Evolutionary conservation across 1,140 invertebrate species (phyloP).

Genomic region (Panagrolaimus sp.): DNA sequence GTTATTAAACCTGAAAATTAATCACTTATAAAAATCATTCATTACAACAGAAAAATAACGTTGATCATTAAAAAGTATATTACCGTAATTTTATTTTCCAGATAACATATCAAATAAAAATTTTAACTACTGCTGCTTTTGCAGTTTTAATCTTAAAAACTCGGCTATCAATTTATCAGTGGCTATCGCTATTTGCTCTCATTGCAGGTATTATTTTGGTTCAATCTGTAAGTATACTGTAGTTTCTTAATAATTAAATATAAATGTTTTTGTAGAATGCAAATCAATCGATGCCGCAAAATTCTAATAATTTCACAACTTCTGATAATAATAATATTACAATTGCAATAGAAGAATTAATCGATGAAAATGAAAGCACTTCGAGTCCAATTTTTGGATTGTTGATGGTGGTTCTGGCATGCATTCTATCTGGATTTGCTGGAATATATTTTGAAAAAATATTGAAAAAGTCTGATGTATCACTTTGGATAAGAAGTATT

Average conservation of each 20-base stretch:
- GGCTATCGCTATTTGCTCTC: conserved; percentile 77
- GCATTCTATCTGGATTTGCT: conserved; percentile 72
- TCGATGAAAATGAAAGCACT: not conserved
- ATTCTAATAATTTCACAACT: not conserved
- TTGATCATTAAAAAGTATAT: too few relatives aligned
- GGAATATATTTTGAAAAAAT: conserved; percentile 56
- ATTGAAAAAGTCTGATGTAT: conserved; percentile 38
- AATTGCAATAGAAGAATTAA: not conserved
- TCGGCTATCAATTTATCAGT: conserved; percentile 73
- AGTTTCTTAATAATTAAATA: conserved; percentile 9
- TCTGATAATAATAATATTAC: not conserved
- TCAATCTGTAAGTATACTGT: conserved; percentile 64
- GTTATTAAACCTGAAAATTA: too few relatives aligned
- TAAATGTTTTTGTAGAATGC: not conserved
- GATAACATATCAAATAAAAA: conserved; percentile 96
- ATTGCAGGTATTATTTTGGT: conserved; percentile 80
- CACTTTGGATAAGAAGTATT: conserved; percentile 57
- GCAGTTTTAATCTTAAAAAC: conserved; percentile 81
- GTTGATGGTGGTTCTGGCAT: conserved; percentile 77
- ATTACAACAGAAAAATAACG: too few relatives aligned
- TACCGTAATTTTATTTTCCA: conserved; percentile 76
- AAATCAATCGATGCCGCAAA: not conserved
- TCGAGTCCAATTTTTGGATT: conserved; percentile 74
- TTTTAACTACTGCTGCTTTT: conserved; percentile 94
- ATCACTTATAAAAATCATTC: too few relatives aligned